Evolutionary conservation across 2,888 invertebrate species (phyloP).

Genomic region (Pardosa pseudoannulata): DNA sequence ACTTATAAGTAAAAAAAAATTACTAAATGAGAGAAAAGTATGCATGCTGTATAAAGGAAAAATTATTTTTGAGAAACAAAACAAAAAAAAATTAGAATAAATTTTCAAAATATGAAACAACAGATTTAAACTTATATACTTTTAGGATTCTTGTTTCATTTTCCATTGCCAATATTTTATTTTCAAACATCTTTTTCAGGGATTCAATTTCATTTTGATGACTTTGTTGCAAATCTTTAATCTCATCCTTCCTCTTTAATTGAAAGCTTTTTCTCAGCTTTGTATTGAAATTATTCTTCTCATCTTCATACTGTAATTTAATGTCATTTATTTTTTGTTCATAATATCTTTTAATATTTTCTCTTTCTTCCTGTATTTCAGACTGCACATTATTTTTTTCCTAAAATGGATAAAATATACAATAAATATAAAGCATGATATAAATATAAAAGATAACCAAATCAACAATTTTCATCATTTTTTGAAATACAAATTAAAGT

Average conservation of each 20-base stretch:
- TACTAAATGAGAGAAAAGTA: no score
- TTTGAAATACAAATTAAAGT: no score
- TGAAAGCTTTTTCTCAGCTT: constrained; percentile 6
- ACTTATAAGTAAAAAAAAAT: no score
- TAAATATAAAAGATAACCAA: no score
- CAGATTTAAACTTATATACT: constrained; percentile 19
- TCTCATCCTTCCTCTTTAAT: constrained; percentile 21
- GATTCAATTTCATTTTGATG: neutral
- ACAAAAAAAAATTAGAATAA: no score
- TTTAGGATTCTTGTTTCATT: constrained; percentile 15
- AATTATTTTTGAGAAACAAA: no score
- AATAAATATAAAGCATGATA: no score
- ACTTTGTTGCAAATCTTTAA: neutral
- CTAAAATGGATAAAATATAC: neutral
- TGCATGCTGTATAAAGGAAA: no score
- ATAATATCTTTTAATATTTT: constrained; percentile 12
- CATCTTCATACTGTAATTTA: constrained; percentile 32
- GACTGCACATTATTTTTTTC: neutral
- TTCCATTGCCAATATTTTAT: neutral
- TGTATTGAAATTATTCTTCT: constrained; percentile 14
- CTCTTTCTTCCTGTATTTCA: constrained; percentile 12
- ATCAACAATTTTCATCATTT: no score
- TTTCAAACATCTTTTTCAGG: neutral
- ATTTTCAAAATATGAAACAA: no score
- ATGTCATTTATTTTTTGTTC: constrained; percentile 11